A percentile compares a stretch with the other conserved stretches of the same genome.
phyloP scores from a whole-genome alignment of 2,797 vertebrate species.

The Phataginus tetradactyla region DNA sequence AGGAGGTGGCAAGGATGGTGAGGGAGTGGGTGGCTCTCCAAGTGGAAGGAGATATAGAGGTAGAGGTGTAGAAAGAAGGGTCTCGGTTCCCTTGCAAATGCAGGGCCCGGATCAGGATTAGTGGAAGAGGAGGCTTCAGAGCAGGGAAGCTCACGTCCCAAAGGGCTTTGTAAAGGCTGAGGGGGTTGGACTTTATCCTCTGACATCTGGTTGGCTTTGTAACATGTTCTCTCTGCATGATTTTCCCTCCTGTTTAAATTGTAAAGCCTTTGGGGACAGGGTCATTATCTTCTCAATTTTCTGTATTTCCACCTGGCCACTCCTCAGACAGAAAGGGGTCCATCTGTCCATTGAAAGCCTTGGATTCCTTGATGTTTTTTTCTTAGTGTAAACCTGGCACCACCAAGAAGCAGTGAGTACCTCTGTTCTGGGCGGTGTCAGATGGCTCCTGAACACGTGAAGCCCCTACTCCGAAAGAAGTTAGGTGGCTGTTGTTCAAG shows the following conservation, averaged over 20 bases:
- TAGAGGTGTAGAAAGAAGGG: background rate
- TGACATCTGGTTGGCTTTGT: background rate
- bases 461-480: background rate
- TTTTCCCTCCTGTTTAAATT: background rate
- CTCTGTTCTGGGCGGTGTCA: background rate
- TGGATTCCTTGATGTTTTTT: background rate
- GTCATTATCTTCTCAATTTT: background rate
- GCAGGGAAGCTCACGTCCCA: background rate
- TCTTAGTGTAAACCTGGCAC: background rate
- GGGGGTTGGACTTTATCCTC: background rate
- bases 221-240: background rate
- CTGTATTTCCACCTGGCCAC: background rate
- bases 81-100: background rate
- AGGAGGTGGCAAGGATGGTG: background rate
- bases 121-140: background rate
- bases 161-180: background rate
- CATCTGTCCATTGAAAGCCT: background rate
- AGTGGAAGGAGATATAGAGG: background rate
- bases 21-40: background rate
- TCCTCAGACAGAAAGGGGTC: background rate
- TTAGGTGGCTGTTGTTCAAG: background rate
- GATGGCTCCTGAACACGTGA: background rate
- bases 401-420: background rate
- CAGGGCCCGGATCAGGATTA: background rate
- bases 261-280: background rate